Conservation (phyloP, 1,140 invertebrate genomes). For the Apocrypta bakeri region DNA sequence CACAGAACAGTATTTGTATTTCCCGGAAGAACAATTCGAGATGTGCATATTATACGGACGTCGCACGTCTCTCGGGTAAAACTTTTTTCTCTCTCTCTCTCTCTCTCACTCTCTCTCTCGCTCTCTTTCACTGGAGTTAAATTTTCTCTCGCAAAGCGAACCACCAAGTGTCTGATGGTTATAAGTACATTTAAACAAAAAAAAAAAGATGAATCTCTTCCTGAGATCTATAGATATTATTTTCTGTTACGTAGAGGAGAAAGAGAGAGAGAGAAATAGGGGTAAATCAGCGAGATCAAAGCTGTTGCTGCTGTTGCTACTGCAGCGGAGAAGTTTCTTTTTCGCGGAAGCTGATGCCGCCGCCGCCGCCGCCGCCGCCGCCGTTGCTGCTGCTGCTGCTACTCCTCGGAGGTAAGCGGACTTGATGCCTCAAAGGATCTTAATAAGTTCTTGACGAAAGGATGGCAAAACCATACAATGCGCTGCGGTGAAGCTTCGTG, state of each 20-base stretch:
- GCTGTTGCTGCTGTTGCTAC: no score
- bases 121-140: no score
- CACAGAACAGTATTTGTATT: no score
- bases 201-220: background rate
- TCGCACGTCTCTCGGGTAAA: no score
- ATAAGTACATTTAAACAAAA: background rate
- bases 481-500: background rate
- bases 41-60: no score
- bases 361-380: no score
- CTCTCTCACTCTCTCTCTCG: no score
- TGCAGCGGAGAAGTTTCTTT: background rate
- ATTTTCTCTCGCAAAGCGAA: no score
- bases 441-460: constrained; percentile 13
- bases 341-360: background rate
- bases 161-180: no score
- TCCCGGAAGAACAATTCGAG: no score
- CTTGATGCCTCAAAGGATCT: constrained; percentile 40
- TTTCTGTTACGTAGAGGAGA: background rate
- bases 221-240: background rate
- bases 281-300: constrained; percentile 5
- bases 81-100: no score
- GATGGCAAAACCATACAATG: constrained; percentile 19
- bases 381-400: no score
- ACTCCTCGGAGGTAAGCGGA: constrained; percentile 2
- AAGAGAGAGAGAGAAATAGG: background rate